These are phyloP conservation scores for Rhadina sibilatrix DNA, from an alignment of 2,113 vertebrate species.

Conservation along the genomic window DNA sequence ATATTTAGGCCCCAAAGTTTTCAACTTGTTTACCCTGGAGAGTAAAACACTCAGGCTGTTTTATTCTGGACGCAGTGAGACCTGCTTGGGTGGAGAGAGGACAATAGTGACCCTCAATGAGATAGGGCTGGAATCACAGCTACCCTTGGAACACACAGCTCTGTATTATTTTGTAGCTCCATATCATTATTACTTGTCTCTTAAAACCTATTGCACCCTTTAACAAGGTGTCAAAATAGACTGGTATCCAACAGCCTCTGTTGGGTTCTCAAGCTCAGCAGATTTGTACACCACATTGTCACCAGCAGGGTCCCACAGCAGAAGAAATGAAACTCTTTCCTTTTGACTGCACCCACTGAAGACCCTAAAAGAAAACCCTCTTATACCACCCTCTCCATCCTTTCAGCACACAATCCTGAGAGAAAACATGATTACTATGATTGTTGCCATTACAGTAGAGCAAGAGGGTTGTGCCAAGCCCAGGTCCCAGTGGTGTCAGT, in stretches of 20 bases:
- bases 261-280: neutral
- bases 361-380: constrained; percentile 21
- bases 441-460: constrained; percentile 4
- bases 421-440: neutral
- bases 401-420: constrained; percentile 55
- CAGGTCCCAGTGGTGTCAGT: neutral
- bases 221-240: neutral
- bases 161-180: neutral
- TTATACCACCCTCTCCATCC: constrained; percentile 4
- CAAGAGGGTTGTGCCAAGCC: neutral
- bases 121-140: neutral
- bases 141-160: neutral
- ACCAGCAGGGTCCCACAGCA: neutral
- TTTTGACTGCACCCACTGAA: neutral
- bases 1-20: neutral
- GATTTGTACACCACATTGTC: accelerated
- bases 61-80: neutral
- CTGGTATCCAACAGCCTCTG: neutral
- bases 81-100: neutral
- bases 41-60: neutral
- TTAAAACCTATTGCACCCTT: neutral
- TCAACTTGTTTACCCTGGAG: neutral
- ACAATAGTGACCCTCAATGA: neutral
- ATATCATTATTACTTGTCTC: neutral
- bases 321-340: neutral